Percentiles rank a stretch among this genome's conserved stretches.
Evolutionary conservation across 64 coral and sea anemone species (phyloP).

Genomic region (Montipora capricornis): DNA sequence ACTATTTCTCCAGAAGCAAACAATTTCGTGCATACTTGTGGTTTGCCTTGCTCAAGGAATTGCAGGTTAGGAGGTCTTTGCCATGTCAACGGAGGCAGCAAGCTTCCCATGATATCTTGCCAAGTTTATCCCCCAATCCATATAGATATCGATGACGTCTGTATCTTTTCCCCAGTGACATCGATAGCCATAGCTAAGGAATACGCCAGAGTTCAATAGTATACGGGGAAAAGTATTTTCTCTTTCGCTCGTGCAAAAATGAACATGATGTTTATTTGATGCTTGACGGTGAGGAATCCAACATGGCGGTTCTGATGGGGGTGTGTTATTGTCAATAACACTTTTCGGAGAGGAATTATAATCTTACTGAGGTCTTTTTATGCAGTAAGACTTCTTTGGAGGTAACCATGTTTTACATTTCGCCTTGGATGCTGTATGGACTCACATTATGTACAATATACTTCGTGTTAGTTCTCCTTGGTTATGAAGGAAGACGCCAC

Average conservation of each 20-base stretch:
- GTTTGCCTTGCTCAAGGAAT: neutral
- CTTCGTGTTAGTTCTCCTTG: slow-evolving; percentile 8
- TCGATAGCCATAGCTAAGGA: neutral
- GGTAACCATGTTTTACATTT: slow-evolving; percentile 24
- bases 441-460: slow-evolving; percentile 16
- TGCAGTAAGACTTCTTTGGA: neutral
- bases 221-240: neutral
- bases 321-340: neutral
- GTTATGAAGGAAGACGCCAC: neutral
- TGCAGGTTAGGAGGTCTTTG: neutral
- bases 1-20: slow-evolving; percentile 1
- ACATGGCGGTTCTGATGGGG: slow-evolving; percentile 32
- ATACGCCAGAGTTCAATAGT: neutral
- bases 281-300: neutral
- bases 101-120: neutral
- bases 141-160: neutral
- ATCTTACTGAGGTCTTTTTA: neutral
- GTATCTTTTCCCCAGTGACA: neutral
- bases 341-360: neutral
- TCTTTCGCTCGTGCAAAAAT: slow-evolving; percentile 19
- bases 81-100: neutral
- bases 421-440: neutral
- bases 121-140: neutral
- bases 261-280: slow-evolving; percentile 11
- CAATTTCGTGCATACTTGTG: neutral